Percentiles rank a stretch among this genome's conserved stretches.
Evolutionary conservation across 2,113 vertebrate genomes (phyloP).

Genomic region (Daboia siamensis): DNA sequence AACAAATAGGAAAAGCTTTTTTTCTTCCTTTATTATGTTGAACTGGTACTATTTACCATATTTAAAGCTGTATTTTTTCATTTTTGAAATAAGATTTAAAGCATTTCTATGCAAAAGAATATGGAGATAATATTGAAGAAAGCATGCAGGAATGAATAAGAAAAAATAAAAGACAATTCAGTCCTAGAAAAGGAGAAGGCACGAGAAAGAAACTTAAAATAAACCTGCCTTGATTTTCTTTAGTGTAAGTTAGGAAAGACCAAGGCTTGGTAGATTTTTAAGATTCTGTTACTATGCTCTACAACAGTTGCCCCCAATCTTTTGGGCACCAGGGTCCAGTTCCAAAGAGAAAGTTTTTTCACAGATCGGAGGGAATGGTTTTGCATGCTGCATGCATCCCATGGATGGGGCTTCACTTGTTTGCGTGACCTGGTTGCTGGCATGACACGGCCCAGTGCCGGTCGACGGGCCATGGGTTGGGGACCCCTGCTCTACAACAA

Average conservation of each 20-base stretch:
- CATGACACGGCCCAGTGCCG: no score
- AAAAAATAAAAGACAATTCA: not conserved
- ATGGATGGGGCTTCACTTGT: no score
- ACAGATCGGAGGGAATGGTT: no score
- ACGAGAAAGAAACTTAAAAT: not conserved
- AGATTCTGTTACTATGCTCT: not conserved
- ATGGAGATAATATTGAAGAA: not conserved
- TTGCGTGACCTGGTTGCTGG: no score
- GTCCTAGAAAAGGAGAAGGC: not conserved
- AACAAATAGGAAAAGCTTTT: not conserved
- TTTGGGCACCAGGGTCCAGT: no score
- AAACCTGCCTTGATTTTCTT: not conserved
- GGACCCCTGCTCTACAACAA: not conserved
- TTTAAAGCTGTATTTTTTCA: conserved; percentile 26
- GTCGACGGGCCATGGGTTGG: no score
- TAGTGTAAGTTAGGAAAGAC: not conserved
- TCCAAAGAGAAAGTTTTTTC: no score
- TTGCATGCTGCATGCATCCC: no score
- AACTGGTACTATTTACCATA: not conserved
- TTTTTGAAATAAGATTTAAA: conserved; percentile 45
- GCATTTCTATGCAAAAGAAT: conserved; percentile 5
- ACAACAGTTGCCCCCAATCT: no score
- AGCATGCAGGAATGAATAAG: not conserved
- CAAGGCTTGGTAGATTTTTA: not conserved
- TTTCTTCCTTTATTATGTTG: not conserved